Base-by-base conservation (phyloP, 2,797 vertebrate species). In the Gymnothorax javanicus region DNA sequence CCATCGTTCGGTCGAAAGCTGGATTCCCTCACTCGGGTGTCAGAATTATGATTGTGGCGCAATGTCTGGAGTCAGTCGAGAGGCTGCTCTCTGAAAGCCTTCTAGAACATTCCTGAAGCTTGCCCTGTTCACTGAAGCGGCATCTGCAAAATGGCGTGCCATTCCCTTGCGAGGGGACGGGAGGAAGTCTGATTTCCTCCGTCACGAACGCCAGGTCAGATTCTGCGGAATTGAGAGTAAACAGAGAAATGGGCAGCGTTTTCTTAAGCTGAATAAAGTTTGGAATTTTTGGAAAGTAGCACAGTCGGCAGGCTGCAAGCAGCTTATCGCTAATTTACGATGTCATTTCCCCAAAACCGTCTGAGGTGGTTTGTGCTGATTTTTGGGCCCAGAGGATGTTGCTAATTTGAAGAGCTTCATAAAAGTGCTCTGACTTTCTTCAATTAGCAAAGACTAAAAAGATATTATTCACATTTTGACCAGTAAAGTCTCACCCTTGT, bases 91-190 rank as follows among this genome's bases (percentile, higher is more conserved):
- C 33, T 17, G 75, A 52, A 79, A 79, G 75, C 77, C 52, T 8
- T 56, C 50, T n/a, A 11, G 52, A 81, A 56, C 77, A 81, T 81
- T 81, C 77, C 77, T 56, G 52, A 81, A 81, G 50, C 52, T 17
- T 15, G 5, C 17, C 73, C 43, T 13, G 3, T 23, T 17, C 50
- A 52, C 77, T 8, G 50, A 33, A n/a, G 15, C 2, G 77, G 77
- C n/a, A 54, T 81, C 77, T 81, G 77, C 77, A 7, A 13, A 11
- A 77, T 13, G 7, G 69, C 15, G 8, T 52, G 27, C 12, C 43
- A 20, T 52, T 20, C 50, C 52, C 77, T 56, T 23, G 50, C 54
- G 8, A 56, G 56, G 77, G 77, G 50, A 15, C 17, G 52, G 20
- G 17, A 25, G 77, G 56, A 77, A 77, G 56, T 56, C 77, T 2